Evolutionary conservation across 2,113 vertebrate genomes (phyloP), one percentile per base, ranked within the genome.

Genomic region (Ammodramus savannarum): DNA sequence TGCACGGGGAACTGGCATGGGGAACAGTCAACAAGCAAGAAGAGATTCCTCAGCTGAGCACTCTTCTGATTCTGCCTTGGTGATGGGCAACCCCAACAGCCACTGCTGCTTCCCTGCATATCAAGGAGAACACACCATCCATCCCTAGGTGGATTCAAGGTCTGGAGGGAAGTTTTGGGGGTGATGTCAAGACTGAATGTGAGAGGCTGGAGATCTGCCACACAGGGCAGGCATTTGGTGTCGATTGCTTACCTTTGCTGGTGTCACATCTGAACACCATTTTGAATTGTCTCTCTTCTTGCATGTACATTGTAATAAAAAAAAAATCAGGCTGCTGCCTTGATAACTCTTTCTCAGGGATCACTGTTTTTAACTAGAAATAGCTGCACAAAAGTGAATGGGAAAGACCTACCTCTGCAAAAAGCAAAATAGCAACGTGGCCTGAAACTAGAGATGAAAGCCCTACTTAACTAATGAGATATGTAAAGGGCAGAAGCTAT

Each of bases 401-500:
- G 26, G 72, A 36, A 90, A 80, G 38, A 48, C 67, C 16, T 69
- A 79, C 9, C 12, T 4, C 10, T 48, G 43, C 4, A 31, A 61
- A 89, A 78, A 85, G 72, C 58, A 92, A 77, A 88, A 66, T 3
- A 88, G 48, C 26, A 84, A 77, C 22, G 22, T 14, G 61, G 51
- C 23, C 80, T 93, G 95, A 94, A 95, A 91, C 51, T 63, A 27
- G 87, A 96, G 89, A 91, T 86, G 91, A 94, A 96, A 95, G 59
- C 39, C 36, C 67, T 93, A 55, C 85, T 88, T 94, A 96, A 59
- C 51, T 77, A 91, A 73, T 63, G 67, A 95, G 82, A 74, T 55
- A 88, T 65, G 73, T 52, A 93, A 94, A 83, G 93, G 92, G 82
- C 90, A 90, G 75, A 63, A 91, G 90, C 90, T 96, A 94, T 91